Evolutionary conservation across 2,113 vertebrate genomes (phyloP).

Genomic region (Prietella phreatophila): DNA sequence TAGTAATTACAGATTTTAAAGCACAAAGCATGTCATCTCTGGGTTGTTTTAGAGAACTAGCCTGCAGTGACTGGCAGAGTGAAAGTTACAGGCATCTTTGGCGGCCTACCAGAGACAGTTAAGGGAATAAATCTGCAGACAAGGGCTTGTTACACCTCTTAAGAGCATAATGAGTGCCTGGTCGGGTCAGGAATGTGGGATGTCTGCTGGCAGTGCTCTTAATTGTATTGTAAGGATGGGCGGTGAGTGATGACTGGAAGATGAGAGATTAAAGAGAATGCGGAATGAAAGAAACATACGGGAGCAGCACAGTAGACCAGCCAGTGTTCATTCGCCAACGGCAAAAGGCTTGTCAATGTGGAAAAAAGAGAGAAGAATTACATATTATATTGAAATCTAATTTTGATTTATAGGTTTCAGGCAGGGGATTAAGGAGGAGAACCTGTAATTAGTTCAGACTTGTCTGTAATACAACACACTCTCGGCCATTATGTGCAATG

Average conservation of each 20-base stretch:
- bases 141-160: conserved; percentile 62
- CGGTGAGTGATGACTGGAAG: conserved; percentile 58
- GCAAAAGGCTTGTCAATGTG: conserved; percentile 24
- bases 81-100: conserved; percentile 45
- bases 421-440: neutral
- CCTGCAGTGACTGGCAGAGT: neutral
- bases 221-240: conserved; percentile 58
- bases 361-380: neutral
- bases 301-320: conserved; percentile 33
- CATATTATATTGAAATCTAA: conserved; percentile 14
- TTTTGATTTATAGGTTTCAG: conserved; percentile 6
- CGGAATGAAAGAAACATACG: conserved; percentile 22
- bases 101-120: conserved; percentile 29
- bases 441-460: conserved; percentile 29
- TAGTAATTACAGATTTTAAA: conserved; percentile 30
- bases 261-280: conserved; percentile 61
- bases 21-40: conserved; percentile 1
- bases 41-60: conserved; percentile 15
- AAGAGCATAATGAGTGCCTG: conserved; percentile 68
- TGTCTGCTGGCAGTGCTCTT: conserved; percentile 60
- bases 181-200: conserved; percentile 64
- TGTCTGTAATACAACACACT: neutral
- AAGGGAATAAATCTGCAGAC: conserved; percentile 57
- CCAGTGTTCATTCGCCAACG: neutral
- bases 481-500: neutral